Base-by-base conservation (phyloP, 2,797 vertebrate genomes). In the Schizopygopsis malacanthus region DNA sequence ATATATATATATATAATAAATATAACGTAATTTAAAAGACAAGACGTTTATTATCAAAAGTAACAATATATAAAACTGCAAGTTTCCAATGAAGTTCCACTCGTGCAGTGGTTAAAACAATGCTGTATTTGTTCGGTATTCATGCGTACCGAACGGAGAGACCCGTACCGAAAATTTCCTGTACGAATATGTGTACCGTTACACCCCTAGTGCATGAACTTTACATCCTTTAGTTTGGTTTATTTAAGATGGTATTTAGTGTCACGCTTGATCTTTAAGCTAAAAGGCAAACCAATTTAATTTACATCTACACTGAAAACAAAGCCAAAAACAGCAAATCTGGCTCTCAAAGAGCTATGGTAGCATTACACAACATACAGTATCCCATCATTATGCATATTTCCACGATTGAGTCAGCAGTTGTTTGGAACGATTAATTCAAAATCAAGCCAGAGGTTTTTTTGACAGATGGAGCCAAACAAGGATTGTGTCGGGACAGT, bases 231-330 rank as follows among this genome's bases (percentile, higher is more conserved):
- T 28, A 39, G 50, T 83, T 65, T 80, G 82, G 88, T 87, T 85
- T 90, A 90, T 92, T 88, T 91, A 39, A 20, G 10, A 83, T 84
- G 22, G 59, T 88, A 92, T 91, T 93, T 25, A 93, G 82, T 89
- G 92, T 92, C 92, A 90, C 81, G 79, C 79, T 69, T 73, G 89
- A 92, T 93, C 56, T 61, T 25, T 25, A n/a, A 61, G 10, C n/a
- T 59, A 59, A 22, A 10, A n/a, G 22, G 9, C 7, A 79, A 25
- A 61, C 39, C 39, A 61, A 13, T 39, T 12, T 54, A 10, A 65
- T 33, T 33, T 33, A 33, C n/a, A 28, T 33, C 41, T 20, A 11
- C 39, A 13, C 16, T 61, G 20, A 77, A 61, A 6, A 41, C 12
- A 4, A 43, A 18, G 9, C 4, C 78, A 6, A 37, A 65, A 37